phyloP scores from a whole-genome alignment of 2,797 vertebrate genomes.

The Lemur catta region DNA sequence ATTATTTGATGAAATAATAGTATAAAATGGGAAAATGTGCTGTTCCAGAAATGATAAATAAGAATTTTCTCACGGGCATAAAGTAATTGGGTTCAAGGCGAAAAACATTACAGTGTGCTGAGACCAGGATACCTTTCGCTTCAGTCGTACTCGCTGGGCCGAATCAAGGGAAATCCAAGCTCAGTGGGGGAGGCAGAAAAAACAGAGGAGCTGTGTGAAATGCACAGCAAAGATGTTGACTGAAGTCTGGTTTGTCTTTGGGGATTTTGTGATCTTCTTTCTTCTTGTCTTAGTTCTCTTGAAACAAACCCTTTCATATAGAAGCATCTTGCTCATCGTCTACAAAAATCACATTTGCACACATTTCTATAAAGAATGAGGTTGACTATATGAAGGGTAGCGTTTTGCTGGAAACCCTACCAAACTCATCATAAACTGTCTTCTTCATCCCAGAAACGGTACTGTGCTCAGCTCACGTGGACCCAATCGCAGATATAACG shows the following conservation, averaged over 20 bases:
- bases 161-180: background rate
- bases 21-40: background rate
- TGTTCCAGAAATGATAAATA: background rate
- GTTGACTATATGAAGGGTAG: too few species aligned
- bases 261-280: background rate
- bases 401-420: too few species aligned
- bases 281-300: background rate
- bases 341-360: too few species aligned
- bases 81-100: background rate
- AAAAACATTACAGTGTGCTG: background rate
- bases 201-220: background rate
- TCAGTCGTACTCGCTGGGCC: background rate
- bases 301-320: background rate
- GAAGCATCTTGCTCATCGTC: too few species aligned
- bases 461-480: background rate
- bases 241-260: background rate
- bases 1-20: background rate
- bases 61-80: background rate
- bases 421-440: background rate
- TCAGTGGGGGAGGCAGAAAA: background rate
- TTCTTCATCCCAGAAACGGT: background rate
- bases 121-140: background rate
- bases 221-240: background rate
- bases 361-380: too few species aligned
- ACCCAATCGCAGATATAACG: background rate